Evolutionary conservation across 37 sponge, comb jelly and placozoan genomes (phyloP).

Genomic region (Eunapius fragilis): DNA sequence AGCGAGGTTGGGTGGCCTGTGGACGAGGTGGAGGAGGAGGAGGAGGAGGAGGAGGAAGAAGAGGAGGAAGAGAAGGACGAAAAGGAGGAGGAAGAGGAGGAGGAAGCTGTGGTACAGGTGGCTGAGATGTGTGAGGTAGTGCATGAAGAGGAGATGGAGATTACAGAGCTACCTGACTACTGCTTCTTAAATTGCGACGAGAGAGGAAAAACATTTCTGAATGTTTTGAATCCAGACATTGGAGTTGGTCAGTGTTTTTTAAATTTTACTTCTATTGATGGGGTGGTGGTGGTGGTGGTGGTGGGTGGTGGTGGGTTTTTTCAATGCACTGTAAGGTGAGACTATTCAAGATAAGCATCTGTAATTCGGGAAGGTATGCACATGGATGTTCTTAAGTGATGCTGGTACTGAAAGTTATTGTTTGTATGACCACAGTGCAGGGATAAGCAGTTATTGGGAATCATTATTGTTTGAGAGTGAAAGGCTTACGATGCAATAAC

Average conservation of each 20-base stretch:
- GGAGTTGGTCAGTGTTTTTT: constrained; percentile 7
- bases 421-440: not conserved
- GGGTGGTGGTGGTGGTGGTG: not conserved
- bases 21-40: not conserved
- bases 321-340: no score
- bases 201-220: constrained; percentile 54
- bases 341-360: no score
- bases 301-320: no score
- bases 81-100: not conserved
- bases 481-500: no score
- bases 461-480: not conserved
- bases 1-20: constrained; percentile 28
- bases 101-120: constrained; percentile 5
- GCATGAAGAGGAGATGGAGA: constrained; percentile 33
- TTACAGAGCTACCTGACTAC: not conserved
- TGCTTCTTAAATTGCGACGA: constrained; percentile 56
- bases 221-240: constrained; percentile 75
- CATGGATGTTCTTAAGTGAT: no score
- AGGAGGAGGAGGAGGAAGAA: constrained; percentile 30
- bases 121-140: not conserved
- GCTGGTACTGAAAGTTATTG: not conserved
- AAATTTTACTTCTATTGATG: not conserved
- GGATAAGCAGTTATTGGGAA: not conserved
- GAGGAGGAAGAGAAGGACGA: constrained; percentile 2
- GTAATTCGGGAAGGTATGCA: no score